phyloP scores from a whole-genome alignment of 2,888 invertebrate genomes.

The Heteropelma amictum region DNA sequence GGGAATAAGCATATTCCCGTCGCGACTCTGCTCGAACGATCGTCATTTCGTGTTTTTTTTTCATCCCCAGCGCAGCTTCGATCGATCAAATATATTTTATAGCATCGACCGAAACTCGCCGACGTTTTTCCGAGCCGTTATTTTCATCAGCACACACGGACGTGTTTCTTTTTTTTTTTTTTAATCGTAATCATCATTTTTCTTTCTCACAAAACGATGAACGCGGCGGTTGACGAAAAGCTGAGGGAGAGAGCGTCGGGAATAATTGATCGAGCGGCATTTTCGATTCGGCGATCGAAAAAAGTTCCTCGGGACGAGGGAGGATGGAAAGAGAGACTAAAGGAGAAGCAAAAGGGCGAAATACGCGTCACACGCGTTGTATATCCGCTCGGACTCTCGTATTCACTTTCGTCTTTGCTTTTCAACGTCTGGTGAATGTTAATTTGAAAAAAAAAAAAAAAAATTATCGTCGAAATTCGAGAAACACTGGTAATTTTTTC shows the following conservation, averaged over 20 bases:
- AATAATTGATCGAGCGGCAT: conserved; percentile 72
- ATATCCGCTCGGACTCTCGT: conserved; percentile 25
- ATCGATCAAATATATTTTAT: not conserved
- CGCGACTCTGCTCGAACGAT: conserved; percentile 1
- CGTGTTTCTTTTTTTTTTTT: not conserved
- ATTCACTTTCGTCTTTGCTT: conserved; percentile 21
- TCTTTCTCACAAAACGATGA: not conserved
- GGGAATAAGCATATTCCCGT: conserved; percentile 19
- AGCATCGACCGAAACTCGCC: not conserved
- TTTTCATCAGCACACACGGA: not conserved
- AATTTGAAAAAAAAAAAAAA: conserved; percentile 10
- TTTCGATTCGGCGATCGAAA: conserved; percentile 71
- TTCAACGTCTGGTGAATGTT: conserved; percentile 16
- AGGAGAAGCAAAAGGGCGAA: not conserved
- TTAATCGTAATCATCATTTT: not conserved
- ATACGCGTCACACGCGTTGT: conserved; percentile 22
- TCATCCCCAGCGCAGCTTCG: not conserved
- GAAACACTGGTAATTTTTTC: not conserved
- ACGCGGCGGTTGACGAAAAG: conserved; percentile 21
- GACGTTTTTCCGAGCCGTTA: not conserved
- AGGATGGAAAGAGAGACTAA: not conserved
- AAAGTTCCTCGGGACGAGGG: not conserved
- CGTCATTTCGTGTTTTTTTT: not conserved
- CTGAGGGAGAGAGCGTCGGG: conserved; percentile 61
- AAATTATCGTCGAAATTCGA: not conserved